A percentile compares a stretch with the other conserved stretches of the same genome.
Conservation (phyloP, 2,113 vertebrate species). For the Tautogolabrus adspersus region DNA sequence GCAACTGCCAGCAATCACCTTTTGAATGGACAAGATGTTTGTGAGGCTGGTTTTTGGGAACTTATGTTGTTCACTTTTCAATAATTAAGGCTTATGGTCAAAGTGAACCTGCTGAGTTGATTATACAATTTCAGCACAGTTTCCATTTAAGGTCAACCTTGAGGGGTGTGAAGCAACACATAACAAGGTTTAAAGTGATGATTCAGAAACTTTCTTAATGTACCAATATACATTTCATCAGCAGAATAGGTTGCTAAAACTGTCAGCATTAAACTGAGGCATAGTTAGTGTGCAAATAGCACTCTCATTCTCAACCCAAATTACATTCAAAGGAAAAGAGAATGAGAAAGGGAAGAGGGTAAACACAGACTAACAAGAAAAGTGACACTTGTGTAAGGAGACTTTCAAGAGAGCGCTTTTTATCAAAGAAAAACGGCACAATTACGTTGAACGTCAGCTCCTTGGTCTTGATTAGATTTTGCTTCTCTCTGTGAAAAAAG, state of each 20-base stretch:
- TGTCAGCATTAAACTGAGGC: constrained; percentile 14
- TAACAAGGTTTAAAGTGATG: not conserved
- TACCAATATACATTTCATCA: constrained; percentile 27
- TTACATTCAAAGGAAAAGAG: constrained; percentile 20
- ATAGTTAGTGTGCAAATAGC: constrained; percentile 18
- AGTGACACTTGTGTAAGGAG: constrained; percentile 14
- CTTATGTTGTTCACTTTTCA: not conserved
- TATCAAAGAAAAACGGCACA: constrained; percentile 20
- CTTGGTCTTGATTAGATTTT: constrained; percentile 43
- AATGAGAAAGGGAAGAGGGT: constrained; percentile 20
- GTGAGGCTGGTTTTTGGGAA: constrained; percentile 20
- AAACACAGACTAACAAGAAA: constrained; percentile 46
- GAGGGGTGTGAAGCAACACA: too few relatives aligned
- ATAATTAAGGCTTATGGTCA: constrained; percentile 34
- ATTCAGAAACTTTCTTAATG: constrained; percentile 13
- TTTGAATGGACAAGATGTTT: constrained; percentile 10
- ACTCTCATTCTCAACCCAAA: constrained; percentile 27
- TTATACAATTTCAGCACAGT: not conserved
- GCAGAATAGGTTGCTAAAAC: not conserved
- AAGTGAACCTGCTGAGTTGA: constrained; percentile 24
- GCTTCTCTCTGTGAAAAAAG: constrained; percentile 18
- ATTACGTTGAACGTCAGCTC: constrained; percentile 29
- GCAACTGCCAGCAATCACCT: constrained; percentile 6
- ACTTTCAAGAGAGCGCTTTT: constrained; percentile 28
- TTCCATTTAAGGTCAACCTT: too few relatives aligned